phyloP scores from a whole-genome alignment of 1,140 invertebrate species.

The Druon quercuslanigerum region DNA sequence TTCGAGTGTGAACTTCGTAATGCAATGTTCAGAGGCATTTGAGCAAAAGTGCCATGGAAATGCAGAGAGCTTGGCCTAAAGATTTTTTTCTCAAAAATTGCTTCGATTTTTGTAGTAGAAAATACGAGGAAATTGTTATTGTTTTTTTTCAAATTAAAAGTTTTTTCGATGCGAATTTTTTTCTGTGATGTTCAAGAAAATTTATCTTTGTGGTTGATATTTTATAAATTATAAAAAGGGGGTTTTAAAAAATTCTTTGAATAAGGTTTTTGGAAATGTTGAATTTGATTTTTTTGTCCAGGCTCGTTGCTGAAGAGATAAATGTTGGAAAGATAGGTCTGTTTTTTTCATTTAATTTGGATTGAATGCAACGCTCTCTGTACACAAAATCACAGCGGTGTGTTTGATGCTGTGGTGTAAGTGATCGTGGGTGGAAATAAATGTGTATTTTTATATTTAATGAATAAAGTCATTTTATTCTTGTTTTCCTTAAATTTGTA shows the following conservation, averaged over 20 bases:
- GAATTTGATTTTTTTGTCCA: background rate
- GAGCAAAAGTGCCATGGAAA: conserved; percentile 5
- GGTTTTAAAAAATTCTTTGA: background rate
- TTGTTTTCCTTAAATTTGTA: conserved; percentile 4
- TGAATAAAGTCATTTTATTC: conserved; percentile 42
- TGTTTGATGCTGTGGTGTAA: conserved; percentile 59
- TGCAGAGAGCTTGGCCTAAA: background rate
- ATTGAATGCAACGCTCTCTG: conserved; percentile 45
- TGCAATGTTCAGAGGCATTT: background rate
- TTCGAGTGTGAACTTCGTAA: background rate
- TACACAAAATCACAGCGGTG: conserved; percentile 44
- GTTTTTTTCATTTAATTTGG: conserved; percentile 40
- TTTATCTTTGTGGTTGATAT: background rate
- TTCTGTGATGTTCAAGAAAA: background rate
- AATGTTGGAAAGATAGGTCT: conserved; percentile 12
- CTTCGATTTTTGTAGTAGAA: no score
- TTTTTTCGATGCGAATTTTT: background rate
- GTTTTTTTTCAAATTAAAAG: background rate
- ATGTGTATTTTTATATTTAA: conserved; percentile 61
- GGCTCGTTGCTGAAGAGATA: no score
- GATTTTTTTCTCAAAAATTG: background rate
- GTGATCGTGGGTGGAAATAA: conserved; percentile 60
- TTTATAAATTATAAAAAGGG: background rate
- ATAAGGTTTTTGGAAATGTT: background rate
- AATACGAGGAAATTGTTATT: background rate